Conservation (phyloP, 2,797 vertebrate genomes). For the Lagorchestes hirsutus region DNA sequence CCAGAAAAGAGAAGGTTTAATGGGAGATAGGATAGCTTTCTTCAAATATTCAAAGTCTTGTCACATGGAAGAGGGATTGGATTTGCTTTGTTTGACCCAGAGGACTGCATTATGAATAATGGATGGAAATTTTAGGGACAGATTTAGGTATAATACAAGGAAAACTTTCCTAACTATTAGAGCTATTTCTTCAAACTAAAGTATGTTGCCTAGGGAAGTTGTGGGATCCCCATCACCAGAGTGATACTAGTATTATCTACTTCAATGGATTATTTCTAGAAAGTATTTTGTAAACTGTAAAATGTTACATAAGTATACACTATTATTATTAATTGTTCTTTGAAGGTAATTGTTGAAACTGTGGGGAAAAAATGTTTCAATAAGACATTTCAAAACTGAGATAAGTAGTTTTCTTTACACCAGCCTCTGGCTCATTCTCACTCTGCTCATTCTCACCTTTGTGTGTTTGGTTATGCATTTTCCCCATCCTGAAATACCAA, state of each 20-base stretch:
- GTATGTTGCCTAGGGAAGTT: not conserved
- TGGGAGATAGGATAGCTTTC: not conserved
- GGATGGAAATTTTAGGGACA: not conserved
- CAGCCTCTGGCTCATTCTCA: not conserved
- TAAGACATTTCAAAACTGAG: not conserved
- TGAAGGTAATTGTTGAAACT: not conserved
- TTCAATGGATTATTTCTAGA: not conserved
- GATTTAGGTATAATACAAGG: not conserved
- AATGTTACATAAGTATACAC: not conserved
- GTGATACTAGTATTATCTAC: not conserved
- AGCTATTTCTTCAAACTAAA: not conserved
- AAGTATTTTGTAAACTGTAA: not conserved
- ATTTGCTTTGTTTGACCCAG: not conserved
- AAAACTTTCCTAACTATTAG: not conserved
- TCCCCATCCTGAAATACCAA: not conserved
- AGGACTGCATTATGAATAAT: not conserved
- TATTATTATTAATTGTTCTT: not conserved
- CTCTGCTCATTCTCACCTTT: not conserved
- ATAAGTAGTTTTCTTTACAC: not conserved
- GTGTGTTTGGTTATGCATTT: not conserved
- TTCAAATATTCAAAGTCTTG: not conserved
- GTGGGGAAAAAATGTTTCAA: not conserved
- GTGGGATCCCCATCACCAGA: not conserved
- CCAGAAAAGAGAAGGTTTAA: not conserved
- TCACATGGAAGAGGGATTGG: not conserved